Conservation (phyloP, 2,797 vertebrate genomes). For the Hydrophis major region DNA sequence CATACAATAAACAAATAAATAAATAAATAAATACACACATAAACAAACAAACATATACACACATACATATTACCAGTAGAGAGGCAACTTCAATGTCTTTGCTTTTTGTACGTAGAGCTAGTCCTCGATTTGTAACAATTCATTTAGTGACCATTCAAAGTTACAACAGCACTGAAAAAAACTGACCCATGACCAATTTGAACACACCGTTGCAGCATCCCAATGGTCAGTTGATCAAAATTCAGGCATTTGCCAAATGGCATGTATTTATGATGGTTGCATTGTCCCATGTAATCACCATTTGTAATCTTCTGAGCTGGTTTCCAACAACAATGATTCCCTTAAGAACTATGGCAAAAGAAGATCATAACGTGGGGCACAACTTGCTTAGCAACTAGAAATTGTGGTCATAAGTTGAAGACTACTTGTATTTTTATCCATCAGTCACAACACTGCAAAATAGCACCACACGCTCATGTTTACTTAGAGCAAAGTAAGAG, state of each 20-base stretch:
- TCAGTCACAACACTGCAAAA: not conserved
- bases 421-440: not conserved
- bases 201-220: no score
- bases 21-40: no score
- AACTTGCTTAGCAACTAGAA: not conserved
- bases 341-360: not conserved
- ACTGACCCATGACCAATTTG: no score
- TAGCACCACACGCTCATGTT: not conserved
- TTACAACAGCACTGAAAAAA: no score
- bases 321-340: not conserved
- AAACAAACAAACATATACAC: no score
- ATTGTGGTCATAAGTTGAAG: not conserved
- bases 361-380: not conserved
- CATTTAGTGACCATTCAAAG: no score
- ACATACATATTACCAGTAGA: not conserved
- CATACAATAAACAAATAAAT: not conserved
- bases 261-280: no score
- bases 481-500: not conserved
- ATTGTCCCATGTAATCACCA: no score
- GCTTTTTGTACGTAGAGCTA: not conserved
- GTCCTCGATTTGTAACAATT: no score
- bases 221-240: no score
- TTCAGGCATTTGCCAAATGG: no score
- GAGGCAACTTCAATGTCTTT: not conserved
- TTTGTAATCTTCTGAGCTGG: no score